Evolutionary conservation across 2,888 invertebrate species (phyloP).

Genomic region (Drosophila birchii): DNA sequence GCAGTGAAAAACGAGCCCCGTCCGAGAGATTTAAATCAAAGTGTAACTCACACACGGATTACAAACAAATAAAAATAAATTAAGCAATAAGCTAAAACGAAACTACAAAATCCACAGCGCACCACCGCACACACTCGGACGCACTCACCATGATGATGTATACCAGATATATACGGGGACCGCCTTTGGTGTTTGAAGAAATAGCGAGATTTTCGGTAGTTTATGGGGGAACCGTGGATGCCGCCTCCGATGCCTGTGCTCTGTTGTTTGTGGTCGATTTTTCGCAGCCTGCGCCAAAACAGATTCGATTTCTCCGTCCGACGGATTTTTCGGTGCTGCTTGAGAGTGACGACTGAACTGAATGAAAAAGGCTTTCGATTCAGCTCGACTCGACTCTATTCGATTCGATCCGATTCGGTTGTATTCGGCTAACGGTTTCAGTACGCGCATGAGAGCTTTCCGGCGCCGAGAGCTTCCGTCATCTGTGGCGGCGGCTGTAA

Average conservation of each 20-base stretch:
- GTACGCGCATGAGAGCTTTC: constrained; percentile 67
- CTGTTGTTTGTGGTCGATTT: constrained; percentile 25
- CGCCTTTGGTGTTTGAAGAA: constrained; percentile 56
- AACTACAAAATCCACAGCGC: constrained; percentile 33
- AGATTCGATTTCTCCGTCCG: constrained; percentile 19
- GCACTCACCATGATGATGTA: constrained; percentile 74
- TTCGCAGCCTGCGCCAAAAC: constrained; percentile 8
- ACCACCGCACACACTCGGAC: constrained; percentile 25
- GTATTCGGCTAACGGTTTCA: constrained; percentile 67
- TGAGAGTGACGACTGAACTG: constrained; percentile 59
- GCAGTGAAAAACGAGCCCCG: not conserved
- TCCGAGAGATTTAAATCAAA: constrained; percentile 20
- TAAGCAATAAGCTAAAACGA: constrained; percentile 46
- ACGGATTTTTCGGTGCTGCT: constrained; percentile 61
- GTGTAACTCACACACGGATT: constrained; percentile 7
- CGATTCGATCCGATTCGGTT: constrained; percentile 23
- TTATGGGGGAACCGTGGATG: constrained; percentile 11
- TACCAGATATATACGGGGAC: constrained; percentile 58
- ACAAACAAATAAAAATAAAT: constrained; percentile 58
- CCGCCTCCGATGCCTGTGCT: constrained; percentile 13
- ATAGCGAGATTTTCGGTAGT: constrained; percentile 55
- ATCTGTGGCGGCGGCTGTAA: constrained; percentile 52
- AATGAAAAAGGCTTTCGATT: constrained; percentile 51
- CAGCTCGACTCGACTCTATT: constrained; percentile 10
- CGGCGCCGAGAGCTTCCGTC: constrained; percentile 17